Conservation (phyloP, 2,888 invertebrate genomes). For the Acronicta alni region DNA sequence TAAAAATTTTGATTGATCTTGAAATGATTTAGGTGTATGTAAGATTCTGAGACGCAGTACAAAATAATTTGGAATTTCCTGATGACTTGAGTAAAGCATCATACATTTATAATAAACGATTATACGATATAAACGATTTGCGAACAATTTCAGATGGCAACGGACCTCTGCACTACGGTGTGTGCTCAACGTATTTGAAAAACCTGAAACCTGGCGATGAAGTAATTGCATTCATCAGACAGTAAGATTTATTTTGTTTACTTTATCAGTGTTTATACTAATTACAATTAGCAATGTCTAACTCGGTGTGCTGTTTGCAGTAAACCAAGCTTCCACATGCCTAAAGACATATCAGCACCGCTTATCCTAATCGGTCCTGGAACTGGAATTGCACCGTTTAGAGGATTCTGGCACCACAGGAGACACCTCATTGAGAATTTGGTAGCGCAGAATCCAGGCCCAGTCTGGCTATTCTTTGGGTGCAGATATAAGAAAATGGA, state of each 20-base stretch:
- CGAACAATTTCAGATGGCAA: conserved; percentile 90
- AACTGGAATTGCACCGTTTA: conserved; percentile 98
- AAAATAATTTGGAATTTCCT: background rate
- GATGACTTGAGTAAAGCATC: background rate
- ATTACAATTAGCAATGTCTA: conserved; percentile 14
- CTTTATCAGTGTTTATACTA: background rate
- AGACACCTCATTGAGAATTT: conserved; percentile 67
- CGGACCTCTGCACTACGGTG: conserved; percentile 95
- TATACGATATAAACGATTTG: too few species aligned
- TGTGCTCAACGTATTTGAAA: conserved; percentile 97
- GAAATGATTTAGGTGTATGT: too few species aligned
- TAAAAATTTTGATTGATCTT: conserved; percentile 17
- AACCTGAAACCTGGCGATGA: conserved; percentile 91
- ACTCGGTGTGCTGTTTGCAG: conserved; percentile 82
- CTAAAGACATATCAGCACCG: conserved; percentile 92
- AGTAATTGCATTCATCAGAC: conserved; percentile 93
- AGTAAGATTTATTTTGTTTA: conserved; percentile 84
- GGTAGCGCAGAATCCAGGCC: conserved; percentile 65
- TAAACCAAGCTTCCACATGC: conserved; percentile 95
- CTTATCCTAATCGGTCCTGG: conserved; percentile 97
- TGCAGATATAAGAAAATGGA: conserved; percentile 94
- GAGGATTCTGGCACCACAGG: conserved; percentile 97
- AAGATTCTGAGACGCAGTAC: too few species aligned
- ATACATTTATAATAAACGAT: too few species aligned
- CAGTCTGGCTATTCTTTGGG: conserved; percentile 95